Conservation (phyloP, 2,797 vertebrate species). For the Rhynchonycteris naso region DNA sequence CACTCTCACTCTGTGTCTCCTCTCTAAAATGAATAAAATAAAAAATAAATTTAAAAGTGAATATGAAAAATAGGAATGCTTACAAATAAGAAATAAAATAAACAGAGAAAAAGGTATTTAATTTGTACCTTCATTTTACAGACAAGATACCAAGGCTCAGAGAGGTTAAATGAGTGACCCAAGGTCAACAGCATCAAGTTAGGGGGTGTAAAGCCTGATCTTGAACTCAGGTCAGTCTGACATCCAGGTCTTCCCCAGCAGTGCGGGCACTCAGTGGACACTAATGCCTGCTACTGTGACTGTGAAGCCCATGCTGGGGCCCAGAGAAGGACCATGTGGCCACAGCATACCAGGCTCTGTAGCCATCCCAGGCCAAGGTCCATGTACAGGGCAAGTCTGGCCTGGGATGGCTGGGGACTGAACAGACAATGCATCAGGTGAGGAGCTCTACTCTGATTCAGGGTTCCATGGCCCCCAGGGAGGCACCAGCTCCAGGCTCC, state of each 20-base stretch:
- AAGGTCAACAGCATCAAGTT: background rate
- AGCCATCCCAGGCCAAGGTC: rapidly evolving
- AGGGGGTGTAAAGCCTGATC: background rate
- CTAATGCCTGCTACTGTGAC: background rate
- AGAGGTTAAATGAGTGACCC: background rate
- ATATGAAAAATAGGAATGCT: background rate
- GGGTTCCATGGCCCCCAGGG: rapidly evolving
- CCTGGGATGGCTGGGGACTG: background rate
- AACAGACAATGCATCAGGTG: too few relatives aligned
- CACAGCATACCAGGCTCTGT: background rate
- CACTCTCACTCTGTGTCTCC: too few relatives aligned
- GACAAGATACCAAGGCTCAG: background rate
- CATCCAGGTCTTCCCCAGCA: background rate
- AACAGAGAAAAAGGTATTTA: background rate
- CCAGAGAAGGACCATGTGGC: background rate
- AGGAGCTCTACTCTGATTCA: background rate
- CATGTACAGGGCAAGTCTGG: background rate
- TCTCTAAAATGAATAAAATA: too few relatives aligned
- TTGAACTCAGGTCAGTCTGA: background rate
- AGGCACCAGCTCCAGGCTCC: background rate
- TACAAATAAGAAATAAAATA: background rate
- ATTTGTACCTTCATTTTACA: background rate
- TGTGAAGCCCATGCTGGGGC: background rate
- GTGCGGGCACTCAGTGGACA: background rate
- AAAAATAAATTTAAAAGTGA: background rate